These are phyloP conservation scores for Bursaphelenchus okinawaensis DNA, from an alignment of 2,888 invertebrate genomes.

Conservation along the genomic window DNA sequence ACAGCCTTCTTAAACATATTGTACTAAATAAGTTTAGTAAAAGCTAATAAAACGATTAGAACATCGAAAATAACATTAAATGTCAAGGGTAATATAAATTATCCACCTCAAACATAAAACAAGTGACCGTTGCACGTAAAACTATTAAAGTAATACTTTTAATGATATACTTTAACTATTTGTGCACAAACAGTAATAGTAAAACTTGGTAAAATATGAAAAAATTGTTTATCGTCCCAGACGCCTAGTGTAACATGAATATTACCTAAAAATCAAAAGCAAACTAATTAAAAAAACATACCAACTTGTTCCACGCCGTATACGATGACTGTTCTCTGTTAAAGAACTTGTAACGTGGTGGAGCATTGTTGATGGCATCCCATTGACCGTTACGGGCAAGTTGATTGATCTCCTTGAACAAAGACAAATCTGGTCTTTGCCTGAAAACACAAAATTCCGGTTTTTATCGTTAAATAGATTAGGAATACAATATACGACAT, in stretches of 20 bases:
- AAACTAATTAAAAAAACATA: background rate
- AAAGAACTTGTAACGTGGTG: slow-evolving; percentile 7
- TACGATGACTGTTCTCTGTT: background rate
- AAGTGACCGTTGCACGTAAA: too few species aligned
- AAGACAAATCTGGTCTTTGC: slow-evolving; percentile 4
- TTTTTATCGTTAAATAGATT: too few species aligned
- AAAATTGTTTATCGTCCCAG: background rate
- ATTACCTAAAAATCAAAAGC: background rate
- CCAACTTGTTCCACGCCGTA: background rate
- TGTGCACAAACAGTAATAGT: background rate
- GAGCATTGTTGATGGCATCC: slow-evolving; percentile 47
- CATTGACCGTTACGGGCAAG: slow-evolving; percentile 47
- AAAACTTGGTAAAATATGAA: background rate
- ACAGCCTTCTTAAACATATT: too few species aligned
- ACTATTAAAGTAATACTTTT: too few species aligned
- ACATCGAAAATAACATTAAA: too few species aligned
- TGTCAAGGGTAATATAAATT: too few species aligned
- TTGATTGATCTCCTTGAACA: slow-evolving; percentile 45
- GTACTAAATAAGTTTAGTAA: too few species aligned
- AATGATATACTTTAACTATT: background rate
- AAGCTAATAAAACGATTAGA: too few species aligned
- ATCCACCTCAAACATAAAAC: too few species aligned
- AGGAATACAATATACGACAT: too few species aligned
- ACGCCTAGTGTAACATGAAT: background rate
- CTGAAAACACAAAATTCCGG: background rate